A percentile compares a stretch with the other conserved stretches of the same genome.
These are phyloP conservation scores for Erynnis tages DNA, from an alignment of 2,888 invertebrate genomes.

Conservation along the genomic window DNA sequence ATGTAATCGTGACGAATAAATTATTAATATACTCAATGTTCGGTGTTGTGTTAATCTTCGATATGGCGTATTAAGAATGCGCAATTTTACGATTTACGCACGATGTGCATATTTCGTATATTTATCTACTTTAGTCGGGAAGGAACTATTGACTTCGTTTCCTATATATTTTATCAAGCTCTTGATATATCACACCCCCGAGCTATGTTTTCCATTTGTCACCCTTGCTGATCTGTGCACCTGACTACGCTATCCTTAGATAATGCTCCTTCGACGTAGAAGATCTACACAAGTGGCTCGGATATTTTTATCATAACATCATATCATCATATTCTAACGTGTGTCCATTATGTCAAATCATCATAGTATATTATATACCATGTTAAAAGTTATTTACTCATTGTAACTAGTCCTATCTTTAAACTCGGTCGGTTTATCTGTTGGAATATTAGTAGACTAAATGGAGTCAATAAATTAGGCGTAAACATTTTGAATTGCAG, in stretches of 20 bases:
- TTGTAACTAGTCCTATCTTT: slow-evolving; percentile 36
- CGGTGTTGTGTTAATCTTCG: slow-evolving; percentile 11
- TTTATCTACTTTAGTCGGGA: no score
- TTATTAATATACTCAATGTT: slow-evolving; percentile 20
- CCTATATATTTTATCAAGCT: no score
- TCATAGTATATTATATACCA: slow-evolving; percentile 35
- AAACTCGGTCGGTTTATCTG: slow-evolving; percentile 40
- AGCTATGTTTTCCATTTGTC: no score
- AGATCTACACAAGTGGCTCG: slow-evolving; percentile 1
- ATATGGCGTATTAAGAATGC: slow-evolving; percentile 15
- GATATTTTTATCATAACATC: slow-evolving; percentile 22
- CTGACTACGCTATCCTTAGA: no score
- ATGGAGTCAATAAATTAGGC: slow-evolving; percentile 40
- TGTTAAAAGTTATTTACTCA: slow-evolving; percentile 40
- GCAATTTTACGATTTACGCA: slow-evolving; percentile 2
- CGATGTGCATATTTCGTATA: no score
- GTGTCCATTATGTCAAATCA: slow-evolving; percentile 30
- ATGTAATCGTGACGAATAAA: slow-evolving; percentile 11
- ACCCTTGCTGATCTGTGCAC: no score
- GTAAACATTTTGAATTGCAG: slow-evolving; percentile 24
- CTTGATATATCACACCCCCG: no score
- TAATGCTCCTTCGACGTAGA: no score
- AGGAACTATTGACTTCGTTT: no score
- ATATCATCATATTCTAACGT: slow-evolving; percentile 19
- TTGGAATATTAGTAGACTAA: slow-evolving; percentile 41